Base-by-base conservation (phyloP, 2,888 invertebrate genomes). In the Amblyjoppa proteus region DNA sequence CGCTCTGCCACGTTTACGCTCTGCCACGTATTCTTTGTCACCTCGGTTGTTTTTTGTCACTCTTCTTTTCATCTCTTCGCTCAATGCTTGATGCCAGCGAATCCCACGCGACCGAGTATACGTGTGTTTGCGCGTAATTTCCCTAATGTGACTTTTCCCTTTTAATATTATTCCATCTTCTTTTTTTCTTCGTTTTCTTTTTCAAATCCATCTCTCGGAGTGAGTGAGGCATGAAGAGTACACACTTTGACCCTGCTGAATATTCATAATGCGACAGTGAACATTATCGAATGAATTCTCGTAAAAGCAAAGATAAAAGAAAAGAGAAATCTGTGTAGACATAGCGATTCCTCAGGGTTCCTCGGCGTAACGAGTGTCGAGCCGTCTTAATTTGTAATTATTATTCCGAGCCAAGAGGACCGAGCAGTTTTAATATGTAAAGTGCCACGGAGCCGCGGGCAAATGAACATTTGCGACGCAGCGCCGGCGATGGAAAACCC, bases 351-450 rank as follows among this genome's bases (percentile, higher is more conserved):
- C 31, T 49, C 13, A 49, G 45, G 45, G 34, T 64, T 51, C 11
- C 51, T 25, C 51, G 20, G 28, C 25, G 41, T 20, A 69, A 77
- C 68, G 74, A 78, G 58, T 58, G 58, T 28, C 49, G 41, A 78
- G 74, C 13, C 69, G 58, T 83, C 74, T 83, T 74, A 49, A 74
- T 83, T 83, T 51, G 83, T 78, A 69, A 79, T 79, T 83, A 61
- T 45, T 41, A 61, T 45, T 41, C 68, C n/a, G n/a, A 68, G 56
- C 53, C 49, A 38, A 28, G 31, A 25, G 73, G 68, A 69, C 68
- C 56, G 73, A 49, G 64, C 9, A 73, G 45, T 73, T 83, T 83
- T 78, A 83, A 73, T 83, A 73, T 78, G 83, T 58, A 78, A 78
- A 83, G 83, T 74, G 66, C 49, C 34, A 20, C 56, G 69, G 51